phyloP scores from a whole-genome alignment of 2,113 vertebrate species.

The Damaliscus lunatus region DNA sequence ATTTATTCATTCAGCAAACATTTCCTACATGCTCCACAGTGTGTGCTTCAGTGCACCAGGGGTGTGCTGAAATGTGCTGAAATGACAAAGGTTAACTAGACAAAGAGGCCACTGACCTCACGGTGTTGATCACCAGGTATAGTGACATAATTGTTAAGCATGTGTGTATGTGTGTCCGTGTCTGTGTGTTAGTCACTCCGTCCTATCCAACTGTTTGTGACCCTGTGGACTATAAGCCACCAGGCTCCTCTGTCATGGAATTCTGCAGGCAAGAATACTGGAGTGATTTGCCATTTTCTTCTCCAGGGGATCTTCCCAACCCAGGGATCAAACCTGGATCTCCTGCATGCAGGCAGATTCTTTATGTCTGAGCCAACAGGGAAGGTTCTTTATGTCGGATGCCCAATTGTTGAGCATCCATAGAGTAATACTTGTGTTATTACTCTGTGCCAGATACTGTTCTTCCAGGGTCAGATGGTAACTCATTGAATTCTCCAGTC shows the following conservation, averaged over 20 bases:
- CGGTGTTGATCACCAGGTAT: neutral
- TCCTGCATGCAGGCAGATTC: neutral
- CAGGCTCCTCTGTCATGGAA: neutral
- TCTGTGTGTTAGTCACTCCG: neutral
- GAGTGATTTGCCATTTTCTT: neutral
- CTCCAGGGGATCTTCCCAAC: neutral
- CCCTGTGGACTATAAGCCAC: neutral
- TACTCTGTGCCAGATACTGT: neutral
- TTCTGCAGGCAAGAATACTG: neutral
- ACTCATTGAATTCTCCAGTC: neutral
- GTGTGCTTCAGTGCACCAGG: neutral
- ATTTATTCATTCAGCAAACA: neutral
- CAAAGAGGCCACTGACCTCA: neutral
- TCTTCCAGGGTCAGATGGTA: neutral
- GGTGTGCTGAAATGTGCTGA: neutral
- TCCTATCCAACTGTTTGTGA: neutral
- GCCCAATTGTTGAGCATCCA: neutral
- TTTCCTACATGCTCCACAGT: neutral
- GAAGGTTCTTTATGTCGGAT: neutral
- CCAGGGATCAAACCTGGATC: neutral
- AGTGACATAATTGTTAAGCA: neutral
- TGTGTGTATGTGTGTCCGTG: no score
- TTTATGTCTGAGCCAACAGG: neutral
- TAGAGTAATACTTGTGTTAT: neutral
- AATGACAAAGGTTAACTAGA: neutral